Conservation (phyloP, 2,113 vertebrate genomes). For the Motacilla alba region DNA sequence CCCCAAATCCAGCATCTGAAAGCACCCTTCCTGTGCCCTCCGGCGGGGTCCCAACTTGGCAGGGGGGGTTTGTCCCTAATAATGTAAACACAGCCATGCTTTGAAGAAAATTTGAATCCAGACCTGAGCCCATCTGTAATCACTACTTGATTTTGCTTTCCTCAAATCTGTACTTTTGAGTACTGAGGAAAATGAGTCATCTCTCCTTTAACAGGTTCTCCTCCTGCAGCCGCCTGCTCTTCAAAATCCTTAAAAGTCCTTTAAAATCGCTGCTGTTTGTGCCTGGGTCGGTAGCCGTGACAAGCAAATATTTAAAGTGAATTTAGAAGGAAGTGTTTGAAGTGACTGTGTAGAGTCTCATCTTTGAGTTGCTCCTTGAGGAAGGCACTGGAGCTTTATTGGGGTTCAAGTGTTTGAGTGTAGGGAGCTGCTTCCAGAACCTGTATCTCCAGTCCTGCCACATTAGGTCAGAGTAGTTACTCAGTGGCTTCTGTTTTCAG, state of each 20-base stretch:
- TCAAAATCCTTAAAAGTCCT: background rate
- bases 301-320: slow-evolving; percentile 11
- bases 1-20: background rate
- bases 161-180: background rate
- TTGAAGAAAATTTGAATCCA: slow-evolving; percentile 8
- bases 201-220: background rate
- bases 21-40: background rate
- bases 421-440: background rate
- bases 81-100: background rate
- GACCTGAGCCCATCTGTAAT: slow-evolving; percentile 3
- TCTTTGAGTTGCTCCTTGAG: background rate
- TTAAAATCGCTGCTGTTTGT: background rate
- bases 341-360: background rate
- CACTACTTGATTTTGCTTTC: background rate
- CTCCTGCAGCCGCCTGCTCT: background rate
- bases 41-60: background rate
- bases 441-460: slow-evolving; percentile 22
- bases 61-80: background rate
- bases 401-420: background rate
- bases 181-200: background rate
- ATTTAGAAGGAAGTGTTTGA: background rate
- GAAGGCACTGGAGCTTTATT: background rate
- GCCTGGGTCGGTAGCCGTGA: background rate
- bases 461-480: background rate
- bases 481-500: background rate